A percentile compares a stretch with the other conserved stretches of the same genome.
phyloP scores from a whole-genome alignment of 2,113 vertebrate genomes.

The Epinephelus moara region DNA sequence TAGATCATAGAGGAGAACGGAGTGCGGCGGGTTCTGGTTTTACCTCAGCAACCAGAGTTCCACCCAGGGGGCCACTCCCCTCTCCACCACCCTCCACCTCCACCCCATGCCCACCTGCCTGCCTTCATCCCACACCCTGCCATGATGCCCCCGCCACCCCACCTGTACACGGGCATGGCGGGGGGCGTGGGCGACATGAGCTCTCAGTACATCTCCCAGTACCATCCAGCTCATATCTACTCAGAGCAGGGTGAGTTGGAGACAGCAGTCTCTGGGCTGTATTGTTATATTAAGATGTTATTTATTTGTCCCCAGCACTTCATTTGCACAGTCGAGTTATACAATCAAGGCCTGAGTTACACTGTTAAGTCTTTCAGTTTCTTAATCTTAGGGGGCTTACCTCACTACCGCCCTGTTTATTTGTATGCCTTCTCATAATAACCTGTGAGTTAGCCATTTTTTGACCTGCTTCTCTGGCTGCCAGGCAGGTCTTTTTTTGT shows the following conservation, averaged over 20 bases:
- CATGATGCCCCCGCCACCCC: conserved; percentile 93
- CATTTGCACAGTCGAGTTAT: conserved; percentile 4
- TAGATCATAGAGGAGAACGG: conserved; percentile 99
- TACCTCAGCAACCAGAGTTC: conserved; percentile 98
- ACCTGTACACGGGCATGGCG: conserved; percentile 91
- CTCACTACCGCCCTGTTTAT: background rate
- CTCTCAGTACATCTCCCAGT: conserved; percentile 95
- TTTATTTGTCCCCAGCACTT: conserved; percentile 19
- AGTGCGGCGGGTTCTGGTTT: conserved; percentile 96
- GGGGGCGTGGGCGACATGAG: conserved; percentile 92
- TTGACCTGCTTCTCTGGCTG: background rate
- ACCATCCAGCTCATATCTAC: conserved; percentile 94
- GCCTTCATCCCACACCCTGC: conserved; percentile 95
- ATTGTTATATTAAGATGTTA: conserved; percentile 2
- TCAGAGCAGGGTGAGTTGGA: conserved; percentile 92
- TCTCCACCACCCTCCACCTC: conserved; percentile 92
- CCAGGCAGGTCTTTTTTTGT: background rate
- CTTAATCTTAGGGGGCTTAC: conserved; percentile 12
- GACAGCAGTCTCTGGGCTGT: background rate
- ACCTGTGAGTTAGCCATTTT: background rate
- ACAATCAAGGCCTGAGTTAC: conserved; percentile 11
- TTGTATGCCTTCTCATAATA: background rate
- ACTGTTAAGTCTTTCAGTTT: conserved; percentile 16
- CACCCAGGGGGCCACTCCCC: conserved; percentile 94
- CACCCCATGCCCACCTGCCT: conserved; percentile 92